Percentiles rank a stretch among this genome's conserved stretches.
Conservation (phyloP, 2,888 invertebrate species). For the Neocrepidodera transversa region DNA sequence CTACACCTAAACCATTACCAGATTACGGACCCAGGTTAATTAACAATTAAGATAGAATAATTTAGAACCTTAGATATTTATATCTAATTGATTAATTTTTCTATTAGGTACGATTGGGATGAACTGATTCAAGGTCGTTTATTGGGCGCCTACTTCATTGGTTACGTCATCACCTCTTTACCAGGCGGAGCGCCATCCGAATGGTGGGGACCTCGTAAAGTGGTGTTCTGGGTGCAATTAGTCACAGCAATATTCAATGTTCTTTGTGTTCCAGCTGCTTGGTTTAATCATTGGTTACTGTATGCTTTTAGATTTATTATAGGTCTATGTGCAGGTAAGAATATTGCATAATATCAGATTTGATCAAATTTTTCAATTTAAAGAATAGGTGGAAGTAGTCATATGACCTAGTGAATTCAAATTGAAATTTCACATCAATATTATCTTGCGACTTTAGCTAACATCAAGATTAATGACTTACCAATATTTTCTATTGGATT, state of each 20-base stretch:
- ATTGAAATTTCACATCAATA: too few species aligned
- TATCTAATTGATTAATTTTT: too few species aligned
- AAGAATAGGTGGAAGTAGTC: too few species aligned
- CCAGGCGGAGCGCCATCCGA: conserved; percentile 47
- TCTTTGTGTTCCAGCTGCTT: conserved; percentile 59
- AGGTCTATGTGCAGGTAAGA: neutral
- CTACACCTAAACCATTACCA: neutral
- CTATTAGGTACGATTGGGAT: conserved; percentile 43
- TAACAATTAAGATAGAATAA: neutral
- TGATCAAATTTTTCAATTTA: too few species aligned
- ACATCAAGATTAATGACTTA: too few species aligned
- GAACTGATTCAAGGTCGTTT: conserved; percentile 44
- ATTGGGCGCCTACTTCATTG: conserved; percentile 47
- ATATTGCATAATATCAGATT: too few species aligned
- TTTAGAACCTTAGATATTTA: too few species aligned
- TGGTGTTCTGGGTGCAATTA: conserved; percentile 44
- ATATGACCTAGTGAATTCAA: too few species aligned
- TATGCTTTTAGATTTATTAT: neutral
- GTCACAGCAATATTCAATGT: conserved; percentile 46
- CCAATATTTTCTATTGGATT: too few species aligned
- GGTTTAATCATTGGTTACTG: neutral
- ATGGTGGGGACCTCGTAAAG: conserved; percentile 45
- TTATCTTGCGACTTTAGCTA: too few species aligned
- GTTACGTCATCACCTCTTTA: conserved; percentile 45
- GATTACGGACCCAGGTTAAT: conserved; percentile 2